Evolutionary conservation across 2,113 vertebrate species (phyloP).

Genomic region (Irena cyanogastra): DNA sequence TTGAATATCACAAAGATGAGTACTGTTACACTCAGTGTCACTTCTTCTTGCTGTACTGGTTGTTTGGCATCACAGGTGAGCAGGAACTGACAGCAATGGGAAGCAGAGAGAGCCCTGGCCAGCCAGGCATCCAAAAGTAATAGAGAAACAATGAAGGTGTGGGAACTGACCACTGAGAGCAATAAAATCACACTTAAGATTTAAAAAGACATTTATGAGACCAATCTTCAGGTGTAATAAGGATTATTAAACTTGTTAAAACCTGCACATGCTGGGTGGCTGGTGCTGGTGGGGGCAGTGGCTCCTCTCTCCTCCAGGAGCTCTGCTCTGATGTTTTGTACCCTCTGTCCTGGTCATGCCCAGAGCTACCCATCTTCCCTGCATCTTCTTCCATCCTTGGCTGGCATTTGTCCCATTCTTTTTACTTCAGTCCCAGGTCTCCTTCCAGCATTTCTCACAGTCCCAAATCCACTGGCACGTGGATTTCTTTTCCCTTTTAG

Average conservation of each 20-base stretch:
- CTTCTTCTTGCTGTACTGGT: not conserved
- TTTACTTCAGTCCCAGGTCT: not conserved
- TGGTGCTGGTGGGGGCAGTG: not conserved
- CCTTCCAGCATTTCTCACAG: not conserved
- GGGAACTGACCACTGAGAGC: not conserved
- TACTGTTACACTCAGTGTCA: not conserved
- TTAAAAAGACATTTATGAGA: not conserved
- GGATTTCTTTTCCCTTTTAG: not conserved
- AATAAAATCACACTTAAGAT: not conserved
- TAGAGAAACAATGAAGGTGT: not conserved
- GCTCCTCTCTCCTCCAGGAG: not conserved
- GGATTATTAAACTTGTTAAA: not conserved
- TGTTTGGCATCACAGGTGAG: not conserved
- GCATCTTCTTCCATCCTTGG: not conserved
- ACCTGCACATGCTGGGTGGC: not conserved
- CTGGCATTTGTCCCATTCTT: not conserved
- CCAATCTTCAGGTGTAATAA: not conserved
- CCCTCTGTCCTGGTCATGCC: not conserved
- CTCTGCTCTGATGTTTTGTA: not conserved
- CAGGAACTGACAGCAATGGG: not conserved
- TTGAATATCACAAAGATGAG: not conserved
- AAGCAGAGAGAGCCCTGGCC: not conserved
- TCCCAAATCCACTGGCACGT: not conserved
- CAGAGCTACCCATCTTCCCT: not conserved
- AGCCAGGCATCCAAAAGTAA: not conserved